Evolutionary conservation across 2,113 vertebrate species (phyloP), one percentile per base, ranked within the genome.

Genomic region (Gopherus flavomarginatus): DNA sequence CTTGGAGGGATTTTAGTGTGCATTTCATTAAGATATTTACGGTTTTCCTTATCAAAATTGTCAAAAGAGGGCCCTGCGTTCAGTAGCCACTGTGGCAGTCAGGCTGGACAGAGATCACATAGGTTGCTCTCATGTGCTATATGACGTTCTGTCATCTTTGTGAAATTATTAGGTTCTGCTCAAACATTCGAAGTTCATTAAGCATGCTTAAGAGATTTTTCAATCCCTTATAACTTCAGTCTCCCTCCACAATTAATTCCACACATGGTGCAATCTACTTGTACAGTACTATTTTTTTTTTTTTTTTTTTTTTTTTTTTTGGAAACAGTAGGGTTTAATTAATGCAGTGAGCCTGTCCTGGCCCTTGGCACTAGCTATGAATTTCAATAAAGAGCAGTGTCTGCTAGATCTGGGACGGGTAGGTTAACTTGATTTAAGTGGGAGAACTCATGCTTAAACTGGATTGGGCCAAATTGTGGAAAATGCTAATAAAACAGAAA

Each of bases 341-440:
- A 8, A 11, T 80, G 29, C 1, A 21, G 10, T n/a, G 4, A 0
- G 0, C 26, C 69, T n/a, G 2, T 91, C 57, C 52, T 91, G 29
- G 7, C 5, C 81, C 47, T 85, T 81, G 19, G 16, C 75, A 27
- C 16, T 26, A 35, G 9, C 29, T 57, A 13, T 27, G 5, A 52
- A 14, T 90, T 80, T 83, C n/a, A 29, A 75, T 89, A n/a, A 53
- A 0, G 0, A 81, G 49, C 35, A 27, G 52, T 59, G 27, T 65
- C 47, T n/a, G 17, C 19, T 69, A 69, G 49, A 59, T 87, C 57
- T 81, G n/a, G 65, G 81, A 6, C 17, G 57, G 31, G 5, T 50
- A 59, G 16, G 5, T 87, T 85, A 89, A 75, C 81, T 29, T 72
- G 62, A 53, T 17, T 59, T 59, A 29, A 14, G 31, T 65, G 62